A percentile compares a stretch with the other conserved stretches of the same genome.
Evolutionary conservation across 2,113 vertebrate species (phyloP).

Genomic region (rabbit (Oryctolagus cuniculus)): mOryCun1.1 NC_091433.1:120312501-120313000

Average conservation of each 20-base stretch:
- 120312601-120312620: not conserved
- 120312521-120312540: not conserved
- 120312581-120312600: not conserved
- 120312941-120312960: not conserved
- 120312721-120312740: not conserved
- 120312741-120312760: not conserved
- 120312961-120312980: constrained; percentile 59
- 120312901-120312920: constrained; percentile 38
- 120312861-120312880: not conserved
- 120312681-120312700: not conserved
- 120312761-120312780: not conserved
- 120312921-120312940: not conserved
- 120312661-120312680: not conserved
- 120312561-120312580: not conserved
- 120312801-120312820: not conserved
- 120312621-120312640: not conserved
- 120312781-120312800: constrained; percentile 7
- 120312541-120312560: not conserved
- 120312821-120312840: not conserved
- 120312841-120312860: not conserved
- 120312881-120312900: not conserved
- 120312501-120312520: not conserved
- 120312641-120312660: not conserved
- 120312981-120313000: not conserved
- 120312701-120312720: not conserved